Evolutionary conservation across 2,113 vertebrate species (phyloP), one percentile per base, ranked within the genome.

Genomic region (Apus apus): DNA sequence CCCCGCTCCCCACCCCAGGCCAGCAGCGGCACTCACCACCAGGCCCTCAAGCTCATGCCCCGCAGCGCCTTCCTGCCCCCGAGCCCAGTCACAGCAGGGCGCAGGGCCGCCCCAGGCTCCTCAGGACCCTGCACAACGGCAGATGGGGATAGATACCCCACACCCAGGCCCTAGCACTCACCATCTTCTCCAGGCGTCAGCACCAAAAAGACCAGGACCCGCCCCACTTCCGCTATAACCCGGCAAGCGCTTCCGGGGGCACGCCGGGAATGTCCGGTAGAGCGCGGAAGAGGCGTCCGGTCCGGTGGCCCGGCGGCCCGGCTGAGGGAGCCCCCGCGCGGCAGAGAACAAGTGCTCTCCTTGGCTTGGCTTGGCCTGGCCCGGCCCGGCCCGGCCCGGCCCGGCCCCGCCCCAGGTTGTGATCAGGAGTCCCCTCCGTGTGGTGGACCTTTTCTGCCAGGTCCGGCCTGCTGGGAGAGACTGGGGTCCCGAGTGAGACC

Each of bases 81-180:
- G 17, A 14, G 8, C 23, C 26, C 25, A 8, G n/a, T 65, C 11
- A 3, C 36, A 36, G 4, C n/a, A n/a, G 13, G 13, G 26, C 32
- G 16, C 46, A 15, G 38, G 5, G 13, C 6, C 5, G 5, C 21
- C 27, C 27, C 13, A 6, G 3, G 11, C 27, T 25, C 34, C 20
- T 5, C 23, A 7, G 5, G 17, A 13, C 16, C 43, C 45, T 2
- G 8, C 4, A 25, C 2, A 4, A 8, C 15, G 8, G 21, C 16
- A 83, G 99, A 99, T 99, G 98, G 94, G 95, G 4, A 9, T 8
- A n/a, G 99, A 99, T 99, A 89, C 82, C 1, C 18, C 7, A 2
- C 18, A 2, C 13, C 65, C 21, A 3, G 1, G 13, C 8, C 6
- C 1, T 6, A 2, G 0, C 29, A 30, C 99, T 98, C 96, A 99